Base-by-base conservation (phyloP, 92 coral and sea anemone genomes). In the Zoanthus solanderi region DNA sequence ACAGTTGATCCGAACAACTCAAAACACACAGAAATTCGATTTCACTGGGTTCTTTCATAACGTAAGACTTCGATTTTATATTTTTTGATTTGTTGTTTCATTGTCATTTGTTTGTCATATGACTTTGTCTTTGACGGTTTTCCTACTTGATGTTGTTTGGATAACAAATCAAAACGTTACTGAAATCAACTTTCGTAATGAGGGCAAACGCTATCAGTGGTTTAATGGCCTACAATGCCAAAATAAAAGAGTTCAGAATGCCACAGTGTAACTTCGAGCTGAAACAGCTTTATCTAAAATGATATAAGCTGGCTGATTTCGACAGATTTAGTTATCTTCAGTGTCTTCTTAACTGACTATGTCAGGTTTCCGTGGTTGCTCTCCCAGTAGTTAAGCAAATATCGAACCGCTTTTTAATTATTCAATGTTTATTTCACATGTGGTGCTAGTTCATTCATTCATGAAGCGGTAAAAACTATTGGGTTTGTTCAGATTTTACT, bases 81-180 rank as follows among this genome's bases (percentile, higher is more conserved):
- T 13, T 6, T 63, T 0, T 63, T n/a, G 10, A 3, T 2, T 58
- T 63, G 6, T 10, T 50, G 56, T 50, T 50, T 30, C 6, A 69
- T 5, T 69, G 75, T 9, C 75, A 69, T 13, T 63, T 69, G 9
- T 69, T 37, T 37, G 42, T 37, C 42, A 37, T 37, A 37, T 34
- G 16, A 17, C 8, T 17, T 87, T 79, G 77, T 84, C n/a, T 42
- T 23, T 37, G 42, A 61, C 31, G 78, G 87, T 79, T 80, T 79
- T 60, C 14, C 82, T 90, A 71, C 75, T 90, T 84, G 79, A 87
- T 73, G 87, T 90, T 90, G 92, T 79, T 90, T 90, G 90, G 81
- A 13, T 52, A 80, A 90, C 63, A 79, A 79, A 87, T 90, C 71
- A 86, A 86, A 74, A 58, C 71, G 34, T n/a, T 28, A 16, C 8